Conservation (phyloP, 2,888 invertebrate genomes). For the Mythimna lalbum region DNA sequence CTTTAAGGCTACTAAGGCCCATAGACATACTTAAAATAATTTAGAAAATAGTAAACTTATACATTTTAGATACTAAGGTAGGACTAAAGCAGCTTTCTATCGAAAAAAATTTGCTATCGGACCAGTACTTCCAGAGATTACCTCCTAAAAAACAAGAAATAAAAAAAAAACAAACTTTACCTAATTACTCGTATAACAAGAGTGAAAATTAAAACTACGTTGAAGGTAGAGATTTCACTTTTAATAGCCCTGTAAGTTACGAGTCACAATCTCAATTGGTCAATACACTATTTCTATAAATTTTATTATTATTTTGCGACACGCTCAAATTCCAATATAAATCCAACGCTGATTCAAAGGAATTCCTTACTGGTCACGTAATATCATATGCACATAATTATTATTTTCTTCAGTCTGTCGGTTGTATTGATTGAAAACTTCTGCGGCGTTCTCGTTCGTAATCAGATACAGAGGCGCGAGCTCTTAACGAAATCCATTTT, state of each 20-base stretch:
- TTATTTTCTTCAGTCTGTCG: conserved; percentile 15
- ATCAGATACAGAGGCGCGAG: conserved; percentile 15
- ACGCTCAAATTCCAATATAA: conserved; percentile 22
- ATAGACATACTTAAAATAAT: too few relatives aligned
- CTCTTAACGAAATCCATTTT: too few relatives aligned
- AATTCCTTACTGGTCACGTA: conserved; percentile 48
- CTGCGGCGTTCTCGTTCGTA: conserved; percentile 14
- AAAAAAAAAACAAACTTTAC: too few relatives aligned
- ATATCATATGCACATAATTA: conserved; percentile 37
- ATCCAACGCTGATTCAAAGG: conserved; percentile 32
- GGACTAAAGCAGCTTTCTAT: too few relatives aligned
- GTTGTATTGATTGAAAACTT: conserved; percentile 17
- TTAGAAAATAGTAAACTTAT: too few relatives aligned
- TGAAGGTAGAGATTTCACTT: background rate
- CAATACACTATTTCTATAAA: background rate
- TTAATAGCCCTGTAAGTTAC: background rate
- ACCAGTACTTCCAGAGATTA: too few relatives aligned
- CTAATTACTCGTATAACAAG: too few relatives aligned
- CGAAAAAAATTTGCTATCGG: too few relatives aligned
- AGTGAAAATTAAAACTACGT: too few relatives aligned
- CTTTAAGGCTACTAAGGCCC: too few relatives aligned
- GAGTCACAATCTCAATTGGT: background rate
- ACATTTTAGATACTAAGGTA: too few relatives aligned
- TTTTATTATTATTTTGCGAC: conserved; percentile 5
- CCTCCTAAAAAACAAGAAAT: too few relatives aligned